A percentile compares a stretch with the other conserved stretches of the same genome.
phyloP scores from a whole-genome alignment of 2,888 invertebrate genomes.

The Drosophila peninsularis region DNA sequence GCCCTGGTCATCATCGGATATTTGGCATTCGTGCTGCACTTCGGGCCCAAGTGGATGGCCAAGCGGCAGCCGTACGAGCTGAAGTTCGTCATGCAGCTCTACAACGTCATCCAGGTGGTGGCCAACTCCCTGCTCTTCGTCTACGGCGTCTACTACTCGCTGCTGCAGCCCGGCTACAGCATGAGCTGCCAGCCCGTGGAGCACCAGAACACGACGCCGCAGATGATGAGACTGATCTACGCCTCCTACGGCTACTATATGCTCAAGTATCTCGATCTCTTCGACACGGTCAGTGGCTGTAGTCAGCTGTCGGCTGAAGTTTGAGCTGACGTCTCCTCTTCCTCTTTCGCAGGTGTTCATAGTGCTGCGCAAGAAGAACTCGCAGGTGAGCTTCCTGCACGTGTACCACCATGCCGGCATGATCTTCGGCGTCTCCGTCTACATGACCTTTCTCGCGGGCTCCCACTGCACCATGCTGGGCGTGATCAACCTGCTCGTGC shows the following conservation, averaged over 20 bases:
- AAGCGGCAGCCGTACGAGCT: slow-evolving; percentile 88
- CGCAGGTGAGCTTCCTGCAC: slow-evolving; percentile 93
- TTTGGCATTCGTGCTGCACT: slow-evolving; percentile 88
- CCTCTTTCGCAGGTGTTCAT: slow-evolving; percentile 87
- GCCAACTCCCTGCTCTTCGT: slow-evolving; percentile 62
- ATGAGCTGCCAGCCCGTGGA: slow-evolving; percentile 79
- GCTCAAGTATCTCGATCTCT: slow-evolving; percentile 89
- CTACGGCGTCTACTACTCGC: slow-evolving; percentile 65
- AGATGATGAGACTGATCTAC: slow-evolving; percentile 84
- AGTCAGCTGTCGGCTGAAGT: not conserved
- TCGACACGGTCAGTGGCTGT: slow-evolving; percentile 87
- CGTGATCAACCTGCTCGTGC: slow-evolving; percentile 91
- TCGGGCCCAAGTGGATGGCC: slow-evolving; percentile 91
- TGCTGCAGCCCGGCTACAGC: slow-evolving; percentile 74
- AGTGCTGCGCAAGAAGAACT: slow-evolving; percentile 91
- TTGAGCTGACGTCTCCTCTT: not conserved
- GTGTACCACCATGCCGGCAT: slow-evolving; percentile 94
- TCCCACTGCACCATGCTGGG: slow-evolving; percentile 90
- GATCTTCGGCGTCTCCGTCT: slow-evolving; percentile 88
- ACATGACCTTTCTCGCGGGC: slow-evolving; percentile 87
- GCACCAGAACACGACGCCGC: slow-evolving; percentile 67
- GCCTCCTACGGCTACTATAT: slow-evolving; percentile 88
- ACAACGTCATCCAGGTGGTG: slow-evolving; percentile 87
- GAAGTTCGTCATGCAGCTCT: slow-evolving; percentile 87
- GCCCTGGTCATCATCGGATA: slow-evolving; percentile 86